phyloP scores from a whole-genome alignment of 2,888 invertebrate species.

The Agrotis segetum region DNA sequence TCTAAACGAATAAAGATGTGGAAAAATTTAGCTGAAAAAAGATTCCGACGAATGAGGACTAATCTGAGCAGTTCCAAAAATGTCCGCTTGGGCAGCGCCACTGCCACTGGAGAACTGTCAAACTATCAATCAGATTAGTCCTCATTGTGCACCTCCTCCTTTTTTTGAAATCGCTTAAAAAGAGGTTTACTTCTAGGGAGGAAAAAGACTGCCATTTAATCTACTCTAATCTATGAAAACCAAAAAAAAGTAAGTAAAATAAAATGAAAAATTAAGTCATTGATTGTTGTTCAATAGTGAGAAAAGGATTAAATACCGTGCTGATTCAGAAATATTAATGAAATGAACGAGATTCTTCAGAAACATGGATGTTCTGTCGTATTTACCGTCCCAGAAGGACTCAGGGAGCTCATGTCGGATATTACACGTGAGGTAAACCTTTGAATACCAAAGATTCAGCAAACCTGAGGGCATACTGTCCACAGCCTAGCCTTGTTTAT shows the following conservation, averaged over 20 bases:
- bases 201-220: too few relatives aligned
- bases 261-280: neutral
- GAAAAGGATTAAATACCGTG: neutral
- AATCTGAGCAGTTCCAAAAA: too few relatives aligned
- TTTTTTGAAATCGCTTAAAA: too few relatives aligned
- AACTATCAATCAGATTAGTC: too few relatives aligned
- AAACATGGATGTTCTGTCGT: constrained; percentile 86
- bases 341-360: constrained; percentile 86
- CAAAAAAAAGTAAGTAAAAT: constrained; percentile 10
- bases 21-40: too few relatives aligned
- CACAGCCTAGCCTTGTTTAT: too few relatives aligned
- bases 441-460: neutral
- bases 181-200: too few relatives aligned
- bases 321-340: neutral
- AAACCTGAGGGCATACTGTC: neutral
- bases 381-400: constrained; percentile 92
- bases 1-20: too few relatives aligned
- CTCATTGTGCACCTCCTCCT: too few relatives aligned
- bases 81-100: too few relatives aligned
- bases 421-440: constrained; percentile 92
- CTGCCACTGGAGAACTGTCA: too few relatives aligned
- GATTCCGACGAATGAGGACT: too few relatives aligned
- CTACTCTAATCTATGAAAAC: neutral
- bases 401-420: constrained; percentile 93
- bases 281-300: neutral